phyloP scores from a whole-genome alignment of 2,797 vertebrate species.

The Chaunax sp. region DNA sequence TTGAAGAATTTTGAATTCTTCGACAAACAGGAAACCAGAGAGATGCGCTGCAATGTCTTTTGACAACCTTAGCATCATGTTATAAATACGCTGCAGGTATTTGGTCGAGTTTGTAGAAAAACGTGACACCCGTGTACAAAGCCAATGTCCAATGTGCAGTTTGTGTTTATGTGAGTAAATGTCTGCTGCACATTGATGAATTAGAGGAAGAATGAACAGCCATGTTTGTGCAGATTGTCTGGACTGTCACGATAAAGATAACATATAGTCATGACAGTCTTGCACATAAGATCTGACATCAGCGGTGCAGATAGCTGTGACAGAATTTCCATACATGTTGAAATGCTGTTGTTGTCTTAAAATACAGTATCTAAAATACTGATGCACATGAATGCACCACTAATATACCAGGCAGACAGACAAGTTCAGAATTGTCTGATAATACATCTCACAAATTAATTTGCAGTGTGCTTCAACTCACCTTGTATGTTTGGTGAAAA shows the following conservation, averaged over 20 bases:
- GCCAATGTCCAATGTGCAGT: not conserved
- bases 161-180: slow-evolving; percentile 7
- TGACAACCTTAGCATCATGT: not conserved
- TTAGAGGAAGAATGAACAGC: slow-evolving; percentile 11
- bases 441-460: slow-evolving; percentile 28
- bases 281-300: not conserved
- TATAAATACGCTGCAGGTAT: slow-evolving; percentile 21
- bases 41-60: slow-evolving; percentile 3
- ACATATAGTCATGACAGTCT: slow-evolving; percentile 8
- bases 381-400: slow-evolving; percentile 12
- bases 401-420: slow-evolving; percentile 25
- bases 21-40: slow-evolving; percentile 9
- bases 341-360: slow-evolving; percentile 32
- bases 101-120: slow-evolving; percentile 1
- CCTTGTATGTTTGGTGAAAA: slow-evolving; percentile 3
- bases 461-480: slow-evolving; percentile 19
- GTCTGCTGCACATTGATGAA: not conserved
- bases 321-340: slow-evolving; percentile 37
- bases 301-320: slow-evolving; percentile 14
- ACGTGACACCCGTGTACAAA: not conserved
- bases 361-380: slow-evolving; percentile 42
- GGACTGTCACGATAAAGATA: slow-evolving; percentile 26
- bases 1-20: not conserved
- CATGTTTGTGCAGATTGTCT: slow-evolving; percentile 5
- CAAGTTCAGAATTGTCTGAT: slow-evolving; percentile 43